Conservation (phyloP, 2,888 invertebrate genomes). For the Shargacucullia verbasci region DNA sequence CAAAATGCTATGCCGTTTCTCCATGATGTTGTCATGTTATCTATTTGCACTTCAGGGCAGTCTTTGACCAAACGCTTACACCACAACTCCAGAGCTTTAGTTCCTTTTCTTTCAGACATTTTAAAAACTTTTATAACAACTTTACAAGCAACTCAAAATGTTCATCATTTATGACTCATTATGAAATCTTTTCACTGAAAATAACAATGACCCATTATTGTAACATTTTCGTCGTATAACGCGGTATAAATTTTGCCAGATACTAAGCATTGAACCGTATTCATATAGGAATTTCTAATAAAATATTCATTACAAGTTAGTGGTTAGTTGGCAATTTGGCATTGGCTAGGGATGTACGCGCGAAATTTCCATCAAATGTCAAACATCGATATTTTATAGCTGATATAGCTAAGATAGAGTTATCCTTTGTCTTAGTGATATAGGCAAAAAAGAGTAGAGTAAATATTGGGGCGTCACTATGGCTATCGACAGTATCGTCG, state of each 20-base stretch:
- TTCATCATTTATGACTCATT: conserved; percentile 59
- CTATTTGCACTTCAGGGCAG: conserved; percentile 96
- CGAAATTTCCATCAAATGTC: neutral
- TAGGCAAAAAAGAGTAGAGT: no score
- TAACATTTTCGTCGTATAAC: conserved; percentile 11
- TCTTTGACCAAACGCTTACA: conserved; percentile 96
- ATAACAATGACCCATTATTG: conserved; percentile 33
- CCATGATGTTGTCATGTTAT: conserved; percentile 99
- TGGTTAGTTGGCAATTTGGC: conserved; percentile 64
- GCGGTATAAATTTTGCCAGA: conserved; percentile 22
- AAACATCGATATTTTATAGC: neutral
- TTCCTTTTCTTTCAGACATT: conserved; percentile 95
- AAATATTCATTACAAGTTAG: conserved; percentile 38
- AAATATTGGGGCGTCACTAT: no score
- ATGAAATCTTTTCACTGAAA: conserved; percentile 43
- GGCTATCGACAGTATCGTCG: no score
- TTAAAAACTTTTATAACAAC: conserved; percentile 54
- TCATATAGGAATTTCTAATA: conserved; percentile 41
- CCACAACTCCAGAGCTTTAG: conserved; percentile 97
- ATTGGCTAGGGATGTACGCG: conserved; percentile 33
- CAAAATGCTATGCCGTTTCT: conserved; percentile 98
- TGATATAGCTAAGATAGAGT: no score
- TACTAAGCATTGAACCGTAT: conserved; percentile 32
- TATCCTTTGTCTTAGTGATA: no score
- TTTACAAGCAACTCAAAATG: conserved; percentile 44